Conservation (phyloP, 2,888 invertebrate species). For the Acrocyrtus sp. region DNA sequence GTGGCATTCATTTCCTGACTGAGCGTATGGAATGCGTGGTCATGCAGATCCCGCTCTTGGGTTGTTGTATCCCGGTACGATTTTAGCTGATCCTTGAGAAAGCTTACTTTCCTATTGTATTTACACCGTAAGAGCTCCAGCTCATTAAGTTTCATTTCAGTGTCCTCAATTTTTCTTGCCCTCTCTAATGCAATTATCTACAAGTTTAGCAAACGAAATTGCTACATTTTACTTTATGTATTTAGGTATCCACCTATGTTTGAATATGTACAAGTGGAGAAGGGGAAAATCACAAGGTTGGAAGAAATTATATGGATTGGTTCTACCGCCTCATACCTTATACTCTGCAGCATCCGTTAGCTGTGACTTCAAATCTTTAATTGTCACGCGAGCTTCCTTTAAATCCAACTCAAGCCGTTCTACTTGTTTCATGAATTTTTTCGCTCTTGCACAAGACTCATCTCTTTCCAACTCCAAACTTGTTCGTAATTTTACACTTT, state of each 20-base stretch:
- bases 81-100: constrained; percentile 76
- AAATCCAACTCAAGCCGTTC: constrained; percentile 84
- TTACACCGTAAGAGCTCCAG: constrained; percentile 81
- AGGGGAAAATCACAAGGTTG: too few relatives aligned
- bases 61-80: constrained; percentile 57
- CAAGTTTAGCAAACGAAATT: too few relatives aligned
- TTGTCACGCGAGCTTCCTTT: constrained; percentile 81
- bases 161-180: constrained; percentile 84
- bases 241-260: too few relatives aligned
- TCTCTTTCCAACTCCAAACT: constrained; percentile 60
- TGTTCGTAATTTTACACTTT: constrained; percentile 70
- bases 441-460: constrained; percentile 71
- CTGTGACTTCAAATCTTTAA: constrained; percentile 86
- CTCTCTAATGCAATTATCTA: constrained; percentile 86
- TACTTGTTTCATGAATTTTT: constrained; percentile 84
- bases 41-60: constrained; percentile 68
- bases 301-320: too few relatives aligned
- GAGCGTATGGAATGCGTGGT: constrained; percentile 77
- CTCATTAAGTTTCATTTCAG: constrained; percentile 83
- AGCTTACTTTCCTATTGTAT: constrained; percentile 77
- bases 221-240: too few relatives aligned
- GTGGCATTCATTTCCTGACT: constrained; percentile 80
- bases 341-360: constrained; percentile 86
- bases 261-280: too few relatives aligned
- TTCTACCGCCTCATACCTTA: constrained; percentile 72